Conservation (phyloP, 2,113 vertebrate genomes). For the Acanthochromis polyacanthus region DNA sequence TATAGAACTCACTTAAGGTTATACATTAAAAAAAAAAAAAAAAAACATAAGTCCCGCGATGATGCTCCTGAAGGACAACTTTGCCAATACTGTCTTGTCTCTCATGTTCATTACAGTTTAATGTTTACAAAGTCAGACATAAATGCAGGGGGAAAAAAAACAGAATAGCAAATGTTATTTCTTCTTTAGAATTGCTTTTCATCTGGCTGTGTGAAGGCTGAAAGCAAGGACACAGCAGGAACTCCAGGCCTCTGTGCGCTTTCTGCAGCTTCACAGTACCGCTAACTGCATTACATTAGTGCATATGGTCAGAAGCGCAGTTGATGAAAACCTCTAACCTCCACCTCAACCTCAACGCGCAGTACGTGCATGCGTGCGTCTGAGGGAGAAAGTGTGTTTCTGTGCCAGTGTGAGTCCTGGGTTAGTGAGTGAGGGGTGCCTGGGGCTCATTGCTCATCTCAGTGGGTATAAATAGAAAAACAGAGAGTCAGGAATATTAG, state of each 20-base stretch:
- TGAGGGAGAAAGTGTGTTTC: constrained; percentile 46
- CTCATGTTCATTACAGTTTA: constrained; percentile 14
- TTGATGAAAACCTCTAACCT: constrained; percentile 67
- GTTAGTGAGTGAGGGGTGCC: constrained; percentile 66
- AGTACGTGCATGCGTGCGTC: constrained; percentile 31
- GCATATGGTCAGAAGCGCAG: constrained; percentile 61
- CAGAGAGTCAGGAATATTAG: constrained; percentile 63
- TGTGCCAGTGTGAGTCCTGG: constrained; percentile 43
- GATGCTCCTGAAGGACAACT: not conserved
- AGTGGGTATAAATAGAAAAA: constrained; percentile 79
- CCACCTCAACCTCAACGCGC: constrained; percentile 46
- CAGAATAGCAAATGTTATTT: constrained; percentile 15
- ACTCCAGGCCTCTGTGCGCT: constrained; percentile 22
- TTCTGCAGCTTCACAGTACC: constrained; percentile 35
- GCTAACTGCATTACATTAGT: constrained; percentile 66
- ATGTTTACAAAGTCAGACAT: constrained; percentile 29
- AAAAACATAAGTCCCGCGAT: not conserved
- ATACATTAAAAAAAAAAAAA: not conserved
- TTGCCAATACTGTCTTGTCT: not conserved
- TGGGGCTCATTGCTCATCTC: constrained; percentile 74
- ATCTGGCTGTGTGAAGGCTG: constrained; percentile 38
- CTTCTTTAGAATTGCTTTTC: constrained; percentile 18
- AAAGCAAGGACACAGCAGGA: constrained; percentile 50
- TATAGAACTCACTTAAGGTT: constrained; percentile 4
- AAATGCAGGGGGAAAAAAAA: not conserved